Evolutionary conservation across 1,140 invertebrate genomes (phyloP).

Genomic region (Apis mellifera): Amel_HAv3.1 CM009934.2:9629001-9629500

Average conservation of each 20-base stretch:
- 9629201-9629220: conserved; percentile 88
- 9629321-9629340: conserved; percentile 89
- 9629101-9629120: conserved; percentile 75
- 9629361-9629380: conserved; percentile 80
- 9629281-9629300: conserved; percentile 83
- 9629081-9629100: conserved; percentile 74
- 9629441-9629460: conserved; percentile 86
- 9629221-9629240: conserved; percentile 86
- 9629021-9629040: conserved; percentile 78
- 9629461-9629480: conserved; percentile 87
- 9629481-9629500: conserved; percentile 87
- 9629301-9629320: conserved; percentile 87
- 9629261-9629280: conserved; percentile 86
- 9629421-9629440: conserved; percentile 89
- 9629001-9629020: conserved; percentile 74
- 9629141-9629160: conserved; percentile 80
- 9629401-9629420: conserved; percentile 86
- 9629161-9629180: conserved; percentile 62
- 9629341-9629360: conserved; percentile 88
- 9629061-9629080: conserved; percentile 73
- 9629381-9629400: conserved; percentile 85
- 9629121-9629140: conserved; percentile 81
- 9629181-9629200: conserved; percentile 81
- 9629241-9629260: conserved; percentile 88
- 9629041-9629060: conserved; percentile 77